Evolutionary conservation across 2,113 vertebrate species (phyloP).

Genomic region (Ammodytes dubius): DNA sequence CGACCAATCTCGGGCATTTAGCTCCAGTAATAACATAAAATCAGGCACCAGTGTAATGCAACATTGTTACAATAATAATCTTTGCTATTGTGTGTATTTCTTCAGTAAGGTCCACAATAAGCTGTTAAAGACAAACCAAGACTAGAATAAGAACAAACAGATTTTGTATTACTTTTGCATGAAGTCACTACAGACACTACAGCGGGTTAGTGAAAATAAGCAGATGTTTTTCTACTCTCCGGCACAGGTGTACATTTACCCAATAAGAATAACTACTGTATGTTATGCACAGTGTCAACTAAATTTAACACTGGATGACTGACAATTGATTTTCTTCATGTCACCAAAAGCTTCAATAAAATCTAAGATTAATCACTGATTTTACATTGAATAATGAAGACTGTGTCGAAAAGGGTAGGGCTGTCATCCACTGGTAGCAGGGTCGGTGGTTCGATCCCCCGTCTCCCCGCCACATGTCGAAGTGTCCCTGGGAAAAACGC

Average conservation of each 20-base stretch:
- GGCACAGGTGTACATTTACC: constrained; percentile 31
- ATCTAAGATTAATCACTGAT: neutral
- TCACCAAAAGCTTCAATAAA: neutral
- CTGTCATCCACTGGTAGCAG: too few species aligned
- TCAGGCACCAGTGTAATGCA: neutral
- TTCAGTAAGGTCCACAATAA: neutral
- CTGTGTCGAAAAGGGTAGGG: too few species aligned
- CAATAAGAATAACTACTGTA: neutral
- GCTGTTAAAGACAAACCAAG: constrained; percentile 10
- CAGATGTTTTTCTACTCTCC: constrained; percentile 32
- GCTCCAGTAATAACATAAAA: neutral
- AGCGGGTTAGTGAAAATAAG: constrained; percentile 29
- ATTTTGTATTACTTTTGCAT: constrained; percentile 23
- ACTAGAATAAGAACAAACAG: constrained; percentile 15
- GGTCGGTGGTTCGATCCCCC: too few species aligned
- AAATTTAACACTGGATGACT: neutral
- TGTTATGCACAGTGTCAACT: neutral
- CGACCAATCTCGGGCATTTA: neutral
- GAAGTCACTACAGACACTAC: constrained; percentile 2
- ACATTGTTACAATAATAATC: neutral
- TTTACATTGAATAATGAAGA: neutral
- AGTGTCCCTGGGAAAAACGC: too few species aligned
- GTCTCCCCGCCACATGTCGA: too few species aligned
- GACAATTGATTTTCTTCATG: neutral
- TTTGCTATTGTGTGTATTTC: neutral